Evolutionary conservation across 1,140 invertebrate species (phyloP).

Genomic region (Lethocerus indicus): DNA sequence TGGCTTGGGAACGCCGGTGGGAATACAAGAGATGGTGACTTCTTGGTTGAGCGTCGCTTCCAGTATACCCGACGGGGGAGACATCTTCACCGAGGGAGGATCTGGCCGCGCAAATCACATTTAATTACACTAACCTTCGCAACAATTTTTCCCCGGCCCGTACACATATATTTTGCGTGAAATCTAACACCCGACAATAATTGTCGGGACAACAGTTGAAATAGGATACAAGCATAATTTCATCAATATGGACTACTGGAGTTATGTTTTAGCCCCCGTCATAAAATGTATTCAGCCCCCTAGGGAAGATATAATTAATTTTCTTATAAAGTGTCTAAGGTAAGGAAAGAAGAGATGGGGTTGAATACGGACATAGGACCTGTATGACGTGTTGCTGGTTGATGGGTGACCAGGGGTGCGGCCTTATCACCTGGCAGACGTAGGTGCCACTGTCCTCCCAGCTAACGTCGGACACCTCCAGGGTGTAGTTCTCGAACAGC

Average conservation of each 20-base stretch:
- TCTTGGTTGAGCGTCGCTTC: conserved; percentile 51
- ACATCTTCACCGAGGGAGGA: conserved; percentile 41
- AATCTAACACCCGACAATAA: too few species aligned
- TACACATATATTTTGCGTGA: too few species aligned
- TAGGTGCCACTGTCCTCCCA: conserved; percentile 52
- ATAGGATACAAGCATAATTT: too few species aligned
- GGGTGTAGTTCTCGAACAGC: conserved; percentile 47
- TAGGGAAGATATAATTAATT: too few species aligned
- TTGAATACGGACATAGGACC: conserved; percentile 45
- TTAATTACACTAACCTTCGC: too few species aligned
- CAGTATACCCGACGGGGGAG: conserved; percentile 45
- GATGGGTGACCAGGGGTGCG: conserved; percentile 36
- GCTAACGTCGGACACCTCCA: conserved; percentile 41
- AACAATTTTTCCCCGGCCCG: too few species aligned
- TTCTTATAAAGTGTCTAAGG: too few species aligned
- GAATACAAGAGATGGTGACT: conserved; percentile 47
- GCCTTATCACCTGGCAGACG: conserved; percentile 43
- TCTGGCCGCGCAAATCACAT: too few species aligned
- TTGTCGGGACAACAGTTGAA: too few species aligned
- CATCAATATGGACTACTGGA: too few species aligned
- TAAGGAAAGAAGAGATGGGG: not conserved
- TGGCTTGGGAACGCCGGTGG: conserved; percentile 45
- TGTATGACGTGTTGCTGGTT: conserved; percentile 52
- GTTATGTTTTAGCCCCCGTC: too few species aligned
- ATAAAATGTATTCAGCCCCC: too few species aligned